Conservation (phyloP, 2,888 invertebrate genomes). For the Leptogaster cylindrica region DNA sequence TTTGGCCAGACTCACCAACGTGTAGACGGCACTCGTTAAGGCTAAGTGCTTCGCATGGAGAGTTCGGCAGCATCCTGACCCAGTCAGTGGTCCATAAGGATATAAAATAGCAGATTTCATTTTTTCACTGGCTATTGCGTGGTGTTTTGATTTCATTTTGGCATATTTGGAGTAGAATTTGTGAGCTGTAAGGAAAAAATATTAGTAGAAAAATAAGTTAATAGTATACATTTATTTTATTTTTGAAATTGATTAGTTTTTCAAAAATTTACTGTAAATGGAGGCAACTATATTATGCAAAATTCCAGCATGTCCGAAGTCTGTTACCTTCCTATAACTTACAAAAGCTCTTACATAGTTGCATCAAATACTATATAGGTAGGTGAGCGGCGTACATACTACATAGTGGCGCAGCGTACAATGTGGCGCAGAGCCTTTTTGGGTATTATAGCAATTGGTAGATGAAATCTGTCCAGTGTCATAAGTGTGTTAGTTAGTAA, state of each 20-base stretch:
- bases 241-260: background rate
- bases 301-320: too few relatives aligned
- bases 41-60: constrained; percentile 76
- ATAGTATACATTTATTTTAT: background rate
- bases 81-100: constrained; percentile 63
- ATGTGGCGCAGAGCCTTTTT: too few relatives aligned
- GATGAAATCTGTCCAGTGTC: too few relatives aligned
- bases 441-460: too few relatives aligned
- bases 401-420: too few relatives aligned
- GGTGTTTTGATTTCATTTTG: constrained; percentile 56
- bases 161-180: constrained; percentile 43
- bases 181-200: background rate
- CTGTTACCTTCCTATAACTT: too few relatives aligned
- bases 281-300: too few relatives aligned
- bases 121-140: constrained; percentile 54
- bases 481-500: too few relatives aligned
- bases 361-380: too few relatives aligned
- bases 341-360: too few relatives aligned
- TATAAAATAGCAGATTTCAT: constrained; percentile 66
- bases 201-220: background rate
- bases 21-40: constrained; percentile 75
- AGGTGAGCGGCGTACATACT: too few relatives aligned
- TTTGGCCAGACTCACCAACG: constrained; percentile 67
- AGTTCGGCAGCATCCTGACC: constrained; percentile 68
- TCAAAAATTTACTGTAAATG: background rate